Base-by-base conservation (phyloP, 2,113 vertebrate genomes). In the Corvus hawaiiensis region DNA sequence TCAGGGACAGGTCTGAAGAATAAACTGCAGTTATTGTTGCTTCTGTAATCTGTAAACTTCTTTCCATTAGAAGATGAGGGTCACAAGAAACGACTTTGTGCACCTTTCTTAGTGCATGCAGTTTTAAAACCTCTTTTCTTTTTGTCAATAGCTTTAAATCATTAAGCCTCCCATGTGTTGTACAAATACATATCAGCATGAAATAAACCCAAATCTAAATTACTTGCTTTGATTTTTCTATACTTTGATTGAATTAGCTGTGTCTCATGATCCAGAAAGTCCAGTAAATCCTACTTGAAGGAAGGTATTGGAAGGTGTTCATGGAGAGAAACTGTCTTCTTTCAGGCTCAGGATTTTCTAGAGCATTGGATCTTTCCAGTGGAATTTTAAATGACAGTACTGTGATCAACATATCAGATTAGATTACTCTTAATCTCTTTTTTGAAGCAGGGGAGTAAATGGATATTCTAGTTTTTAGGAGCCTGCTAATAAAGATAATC, bases 401-500 rank as follows among this genome's bases (percentile, higher is more conserved):
- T 56, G 46, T 84, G 83, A 64, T 86, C 41, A 75, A 1, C 3
- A 7, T 78, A 87, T 61, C 83, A 84, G 72, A 96, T 94, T 93
- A 96, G 88, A 78, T 93, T 88, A 94, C 48, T 84, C n/a, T 59
- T 94, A 95, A 91, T 93, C 68, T 90, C 59, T 92, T 84, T 76
- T 89, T 74, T 88, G 89, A 92, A 89, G 66, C 56, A 67, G 49
- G 63, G 61, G 16, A 89, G 80, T 88, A 93, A 96, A 94, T 0
- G 28, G 88, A 94, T 95, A 94, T 74, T 86, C 72, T 81, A 26
- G 3, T 59, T 93, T 95, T 84, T 81, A 95, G 88, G 48, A 95
- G 83, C 64, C 76, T 81, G 58, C 76, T 96, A 96, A 95, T 96
- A 81, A 90, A 92, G 90, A 90, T 96, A 96, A 96, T 96, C 90